A percentile compares a stretch with the other conserved stretches of the same genome.
Evolutionary conservation across 1,140 invertebrate species (phyloP).

Genomic region (Protaetia brevitarsis): DNA sequence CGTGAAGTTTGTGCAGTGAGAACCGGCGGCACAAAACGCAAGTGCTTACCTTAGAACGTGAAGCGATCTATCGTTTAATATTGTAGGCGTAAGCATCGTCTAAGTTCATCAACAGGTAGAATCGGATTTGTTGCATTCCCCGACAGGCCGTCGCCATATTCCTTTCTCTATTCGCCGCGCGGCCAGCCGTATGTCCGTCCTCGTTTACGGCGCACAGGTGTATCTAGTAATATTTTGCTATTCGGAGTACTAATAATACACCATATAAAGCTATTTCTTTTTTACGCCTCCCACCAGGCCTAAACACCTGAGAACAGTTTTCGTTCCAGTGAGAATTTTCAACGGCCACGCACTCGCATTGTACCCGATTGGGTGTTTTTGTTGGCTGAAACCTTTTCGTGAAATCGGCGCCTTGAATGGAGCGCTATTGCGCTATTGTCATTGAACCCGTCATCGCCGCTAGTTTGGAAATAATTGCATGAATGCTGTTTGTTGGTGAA

Average conservation of each 20-base stretch:
- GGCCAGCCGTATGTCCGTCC: not conserved
- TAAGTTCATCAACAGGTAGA: conserved; percentile 19
- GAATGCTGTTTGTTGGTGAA: not conserved
- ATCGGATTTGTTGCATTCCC: conserved; percentile 21
- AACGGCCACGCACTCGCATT: not conserved
- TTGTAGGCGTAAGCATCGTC: not conserved
- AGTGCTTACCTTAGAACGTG: not conserved
- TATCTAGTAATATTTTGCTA: conserved; percentile 8
- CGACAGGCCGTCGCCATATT: conserved; percentile 16
- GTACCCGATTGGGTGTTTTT: not conserved
- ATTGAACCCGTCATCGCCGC: conserved; percentile 2
- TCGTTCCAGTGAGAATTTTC: not conserved
- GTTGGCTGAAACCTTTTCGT: not conserved
- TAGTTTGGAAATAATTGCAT: not conserved
- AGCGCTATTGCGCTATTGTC: conserved; percentile 1
- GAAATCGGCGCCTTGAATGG: not conserved
- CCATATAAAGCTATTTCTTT: conserved; percentile 22
- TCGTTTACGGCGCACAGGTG: not conserved
- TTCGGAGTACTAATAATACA: conserved; percentile 5
- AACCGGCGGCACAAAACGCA: not conserved
- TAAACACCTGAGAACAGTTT: conserved; percentile 13
- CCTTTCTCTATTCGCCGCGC: not conserved
- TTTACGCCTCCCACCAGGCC: conserved; percentile 5
- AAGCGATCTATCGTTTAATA: not conserved
- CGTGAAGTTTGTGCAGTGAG: conserved; percentile 9